A percentile compares a stretch with the other conserved stretches of the same genome.
These are phyloP conservation scores for Sebastes umbrosus DNA, from an alignment of 2,797 vertebrate genomes.

Conservation along the genomic window DNA sequence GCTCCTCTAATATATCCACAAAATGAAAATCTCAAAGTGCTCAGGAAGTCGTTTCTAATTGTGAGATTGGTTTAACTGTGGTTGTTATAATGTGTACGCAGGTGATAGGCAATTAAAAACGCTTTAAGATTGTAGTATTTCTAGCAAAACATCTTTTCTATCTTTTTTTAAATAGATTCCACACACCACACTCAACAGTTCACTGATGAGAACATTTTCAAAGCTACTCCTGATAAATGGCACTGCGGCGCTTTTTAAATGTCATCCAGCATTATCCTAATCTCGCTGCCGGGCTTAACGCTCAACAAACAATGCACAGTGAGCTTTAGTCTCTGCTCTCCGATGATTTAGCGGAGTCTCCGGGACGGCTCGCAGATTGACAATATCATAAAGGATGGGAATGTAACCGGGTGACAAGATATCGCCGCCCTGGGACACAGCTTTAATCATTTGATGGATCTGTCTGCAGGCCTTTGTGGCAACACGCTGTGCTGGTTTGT, in stretches of 20 bases:
- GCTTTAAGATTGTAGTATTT: not conserved
- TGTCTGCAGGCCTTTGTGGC: conserved; percentile 50
- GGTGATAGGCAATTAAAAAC: not conserved
- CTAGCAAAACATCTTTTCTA: not conserved
- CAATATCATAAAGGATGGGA: conserved; percentile 51
- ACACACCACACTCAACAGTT: conserved; percentile 8
- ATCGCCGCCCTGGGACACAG: conserved; percentile 40
- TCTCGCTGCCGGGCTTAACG: conserved; percentile 42
- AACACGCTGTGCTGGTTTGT: conserved; percentile 49
- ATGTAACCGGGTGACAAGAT: conserved; percentile 52
- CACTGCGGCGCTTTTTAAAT: conserved; percentile 55
- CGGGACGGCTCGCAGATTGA: conserved; percentile 32
- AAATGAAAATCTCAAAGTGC: conserved; percentile 23
- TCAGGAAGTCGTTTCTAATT: conserved; percentile 23
- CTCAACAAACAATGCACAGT: conserved; percentile 50
- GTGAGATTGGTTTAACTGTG: not conserved
- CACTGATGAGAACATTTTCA: conserved; percentile 32
- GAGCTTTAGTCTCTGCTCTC: conserved; percentile 37
- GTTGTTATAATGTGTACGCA: not conserved
- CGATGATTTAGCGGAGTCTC: conserved; percentile 30
- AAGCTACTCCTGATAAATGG: conserved; percentile 43
- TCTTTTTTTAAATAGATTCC: not conserved
- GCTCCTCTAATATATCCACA: conserved; percentile 30
- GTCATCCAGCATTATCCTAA: conserved; percentile 58
- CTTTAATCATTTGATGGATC: conserved; percentile 68